Conservation (phyloP, 2,888 invertebrate genomes). For the Darwinula stevensoni region DNA sequence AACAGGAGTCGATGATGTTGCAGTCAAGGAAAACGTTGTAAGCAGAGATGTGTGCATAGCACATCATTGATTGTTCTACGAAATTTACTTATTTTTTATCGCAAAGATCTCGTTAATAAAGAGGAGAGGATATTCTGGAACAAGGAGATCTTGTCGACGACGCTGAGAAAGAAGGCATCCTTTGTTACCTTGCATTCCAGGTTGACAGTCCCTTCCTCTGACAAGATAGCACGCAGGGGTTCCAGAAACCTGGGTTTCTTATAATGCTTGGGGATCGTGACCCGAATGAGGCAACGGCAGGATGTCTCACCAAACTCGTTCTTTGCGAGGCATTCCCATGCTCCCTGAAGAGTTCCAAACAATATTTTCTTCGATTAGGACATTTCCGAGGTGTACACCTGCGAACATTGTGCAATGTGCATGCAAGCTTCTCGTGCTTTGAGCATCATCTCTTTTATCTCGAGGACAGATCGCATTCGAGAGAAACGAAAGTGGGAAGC, state of each 20-base stretch:
- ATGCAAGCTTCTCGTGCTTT: too few relatives aligned
- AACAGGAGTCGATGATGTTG: too few relatives aligned
- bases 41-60: too few relatives aligned
- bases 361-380: too few relatives aligned
- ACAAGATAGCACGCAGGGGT: slow-evolving; percentile 48
- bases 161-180: neutral
- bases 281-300: slow-evolving; percentile 53
- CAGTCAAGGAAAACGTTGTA: too few relatives aligned
- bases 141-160: neutral
- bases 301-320: slow-evolving; percentile 69
- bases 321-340: slow-evolving; percentile 68
- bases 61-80: too few relatives aligned
- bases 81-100: neutral
- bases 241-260: slow-evolving; percentile 65
- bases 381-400: too few relatives aligned
- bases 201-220: slow-evolving; percentile 65
- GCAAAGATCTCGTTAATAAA: neutral
- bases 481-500: too few relatives aligned
- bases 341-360: too few relatives aligned
- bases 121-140: neutral
- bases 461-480: too few relatives aligned
- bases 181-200: slow-evolving; percentile 43
- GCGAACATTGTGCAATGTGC: too few relatives aligned
- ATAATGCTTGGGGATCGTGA: slow-evolving; percentile 57
- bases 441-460: too few relatives aligned